Base-by-base conservation (phyloP, 2,888 invertebrate species). In the Anorthoa munda region DNA sequence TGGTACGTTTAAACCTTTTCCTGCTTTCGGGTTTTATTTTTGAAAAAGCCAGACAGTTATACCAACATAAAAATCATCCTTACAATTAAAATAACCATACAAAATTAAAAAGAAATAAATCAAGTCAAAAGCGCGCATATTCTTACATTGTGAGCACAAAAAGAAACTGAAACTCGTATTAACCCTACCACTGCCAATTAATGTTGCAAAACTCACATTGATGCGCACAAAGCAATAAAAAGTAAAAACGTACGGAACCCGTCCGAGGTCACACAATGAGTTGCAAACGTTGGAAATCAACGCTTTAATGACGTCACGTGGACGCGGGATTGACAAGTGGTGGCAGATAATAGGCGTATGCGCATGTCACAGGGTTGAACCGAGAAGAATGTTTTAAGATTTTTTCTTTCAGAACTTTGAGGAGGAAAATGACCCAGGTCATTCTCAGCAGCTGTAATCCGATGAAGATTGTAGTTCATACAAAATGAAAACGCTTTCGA, bases 231-330 rank as follows among this genome's bases (percentile, higher is more conserved):
- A 76, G 72, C 58, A 77, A 82, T 81, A 86, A 86, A 79, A 81
- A 79, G 53, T 56, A 68, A 70, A 75, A 77, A 78, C 45, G 61
- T 63, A 66, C 59, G 66, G 68, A 72, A 70, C 73, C 70, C 70
- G 80, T 84, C 67, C 51, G 55, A 63, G 64, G 74, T 70, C 39
- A 67, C 73, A 77, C 80, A 80, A 84, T 81, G 75, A 81, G 70
- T 67, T 60, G 82, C 82, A 59, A 69, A 75, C 59, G 82, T 75
- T 81, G 76, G 71, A 79, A 81, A 81, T 76, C 85, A 84, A 82
- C 80, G 84, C 82, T 81, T 84, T 79, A 80, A 66, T 82, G 84
- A 86, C 85, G 84, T 84, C 86, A 85, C 80, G 72, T 77, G 76
- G 75, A 85, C 77, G 61, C 77, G 59, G 68, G 84, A 84, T 86